Evolutionary conservation across 2,113 vertebrate genomes (phyloP).

Genomic region (Mastomys natalensis): DNA sequence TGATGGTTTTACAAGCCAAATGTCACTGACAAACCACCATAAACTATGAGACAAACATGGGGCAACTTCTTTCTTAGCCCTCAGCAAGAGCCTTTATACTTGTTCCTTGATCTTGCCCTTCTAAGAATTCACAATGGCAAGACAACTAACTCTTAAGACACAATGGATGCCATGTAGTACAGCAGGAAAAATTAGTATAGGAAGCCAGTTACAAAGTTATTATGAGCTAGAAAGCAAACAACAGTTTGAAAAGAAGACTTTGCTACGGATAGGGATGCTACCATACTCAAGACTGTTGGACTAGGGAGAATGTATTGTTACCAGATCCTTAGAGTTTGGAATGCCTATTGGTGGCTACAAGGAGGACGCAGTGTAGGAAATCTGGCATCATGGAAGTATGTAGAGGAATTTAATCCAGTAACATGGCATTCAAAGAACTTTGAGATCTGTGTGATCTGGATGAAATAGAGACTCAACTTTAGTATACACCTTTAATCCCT

Average conservation of each 20-base stretch:
- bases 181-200: background rate
- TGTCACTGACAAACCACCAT: background rate
- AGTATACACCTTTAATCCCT: no score
- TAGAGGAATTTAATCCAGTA: no score
- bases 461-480: no score
- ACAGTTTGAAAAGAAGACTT: background rate
- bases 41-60: background rate
- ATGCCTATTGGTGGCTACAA: rapidly evolving
- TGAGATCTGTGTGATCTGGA: no score
- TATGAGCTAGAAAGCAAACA: background rate
- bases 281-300: background rate
- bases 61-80: background rate
- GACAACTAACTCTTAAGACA: background rate
- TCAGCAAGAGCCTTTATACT: background rate
- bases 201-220: background rate
- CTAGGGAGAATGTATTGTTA: background rate
- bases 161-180: rapidly evolving
- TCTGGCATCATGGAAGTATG: background rate
- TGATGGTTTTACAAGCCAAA: background rate
- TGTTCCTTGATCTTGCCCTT: background rate
- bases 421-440: no score
- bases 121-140: background rate
- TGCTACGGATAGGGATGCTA: background rate
- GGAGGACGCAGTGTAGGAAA: background rate
- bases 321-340: background rate